Base-by-base conservation (phyloP, 2,888 invertebrate genomes). In the Rhabditophanes sp. region DNA sequence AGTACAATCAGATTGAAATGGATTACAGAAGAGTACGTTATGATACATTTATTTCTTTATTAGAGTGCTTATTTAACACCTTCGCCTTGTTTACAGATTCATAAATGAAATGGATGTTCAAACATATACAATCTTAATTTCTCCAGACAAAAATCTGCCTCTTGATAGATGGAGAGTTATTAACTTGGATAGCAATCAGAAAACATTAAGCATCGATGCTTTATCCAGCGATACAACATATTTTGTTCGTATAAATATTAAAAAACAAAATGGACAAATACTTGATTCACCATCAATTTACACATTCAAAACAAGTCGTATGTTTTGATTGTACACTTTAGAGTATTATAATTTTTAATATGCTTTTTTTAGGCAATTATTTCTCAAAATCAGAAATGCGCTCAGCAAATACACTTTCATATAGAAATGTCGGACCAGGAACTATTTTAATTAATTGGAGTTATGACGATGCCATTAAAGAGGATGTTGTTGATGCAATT, bases 1-100 rank as follows among this genome's bases (percentile, higher is more conserved):
- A 53, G 50, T 39, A 46, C 50, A 2, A 56, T 61, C n/a, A 47
- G 51, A 15, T 37, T 61, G n/a, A 56, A 61, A 39, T 61, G 61
- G 61, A 55, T 50, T 28, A 41, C 62, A n/a, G 51, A 63, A 28
- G 42, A 47, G 52, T 57, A 28, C 35, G 36, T 23, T 24, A 16
- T 16, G 22, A 25, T 6, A 19, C 22, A 3, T 6, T 12, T 16
- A 15, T 3, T 30, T 14, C 7, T 29, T n/a, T 12, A 33, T n/a
- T 11, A 4, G n/a, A 11, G 5, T 18, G 16, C 11, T n/a, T n/a
- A n/a, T n/a, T n/a, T n/a, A n/a, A n/a, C n/a, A n/a, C n/a, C n/a
- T n/a, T n/a, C n/a, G n/a, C n/a, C n/a, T n/a, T n/a, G n/a, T n/a
- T n/a, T n/a, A n/a, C n/a, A n/a, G n/a, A n/a, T n/a, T n/a, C n/a